phyloP scores from a whole-genome alignment of 2,797 vertebrate species.

The Onychomys torridus region DNA sequence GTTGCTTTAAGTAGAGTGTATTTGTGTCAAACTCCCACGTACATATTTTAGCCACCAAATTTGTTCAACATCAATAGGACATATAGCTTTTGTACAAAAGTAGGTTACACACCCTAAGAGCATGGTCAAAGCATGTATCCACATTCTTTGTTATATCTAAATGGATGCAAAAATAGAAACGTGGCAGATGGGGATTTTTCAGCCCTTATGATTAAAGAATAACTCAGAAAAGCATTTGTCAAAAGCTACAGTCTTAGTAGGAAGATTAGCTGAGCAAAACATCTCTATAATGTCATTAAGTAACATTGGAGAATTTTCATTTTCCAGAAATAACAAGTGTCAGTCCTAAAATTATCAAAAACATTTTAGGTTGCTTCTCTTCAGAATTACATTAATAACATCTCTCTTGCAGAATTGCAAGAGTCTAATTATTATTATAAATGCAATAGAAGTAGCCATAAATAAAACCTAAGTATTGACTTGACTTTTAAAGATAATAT shows the following conservation, averaged over 20 bases:
- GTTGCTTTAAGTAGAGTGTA: constrained; percentile 51
- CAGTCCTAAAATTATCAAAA: constrained; percentile 3
- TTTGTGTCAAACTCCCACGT: constrained; percentile 35
- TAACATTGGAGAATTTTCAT: constrained; percentile 17
- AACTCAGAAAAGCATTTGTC: constrained; percentile 60
- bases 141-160: constrained; percentile 66
- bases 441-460: not conserved
- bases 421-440: not conserved
- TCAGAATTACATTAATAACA: not conserved
- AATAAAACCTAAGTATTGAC: not conserved
- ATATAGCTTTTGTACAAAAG: constrained; percentile 58
- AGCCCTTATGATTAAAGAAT: constrained; percentile 60
- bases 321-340: constrained; percentile 9
- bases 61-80: constrained; percentile 53
- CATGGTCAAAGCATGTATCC: constrained; percentile 33
- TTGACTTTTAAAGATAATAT: constrained; percentile 1
- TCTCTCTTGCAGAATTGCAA: not conserved
- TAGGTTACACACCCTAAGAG: not conserved
- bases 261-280: constrained; percentile 23
- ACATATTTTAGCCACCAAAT: constrained; percentile 29
- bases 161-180: constrained; percentile 67
- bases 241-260: constrained; percentile 34
- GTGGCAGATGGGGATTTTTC: constrained; percentile 61
- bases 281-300: not conserved
- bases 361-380: not conserved